phyloP scores from a whole-genome alignment of 2,113 vertebrate species.

The Calypte anna region DNA sequence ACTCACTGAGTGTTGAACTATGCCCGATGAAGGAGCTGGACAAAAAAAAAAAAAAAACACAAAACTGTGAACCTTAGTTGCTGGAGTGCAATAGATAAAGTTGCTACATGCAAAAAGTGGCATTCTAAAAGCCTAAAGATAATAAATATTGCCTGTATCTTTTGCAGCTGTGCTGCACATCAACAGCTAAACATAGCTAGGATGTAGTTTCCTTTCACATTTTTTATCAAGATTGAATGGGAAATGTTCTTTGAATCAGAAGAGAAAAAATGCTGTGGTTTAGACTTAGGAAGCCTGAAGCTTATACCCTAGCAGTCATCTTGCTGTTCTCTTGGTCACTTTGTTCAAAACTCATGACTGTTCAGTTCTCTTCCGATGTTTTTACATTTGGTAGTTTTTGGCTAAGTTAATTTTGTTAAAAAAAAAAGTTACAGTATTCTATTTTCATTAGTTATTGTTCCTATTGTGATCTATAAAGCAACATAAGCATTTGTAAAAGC shows the following conservation, averaged over 20 bases:
- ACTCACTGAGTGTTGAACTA: not conserved
- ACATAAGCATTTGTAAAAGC: not conserved
- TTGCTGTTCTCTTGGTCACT: not conserved
- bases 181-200: not conserved
- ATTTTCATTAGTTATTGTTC: not conserved
- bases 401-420: not conserved
- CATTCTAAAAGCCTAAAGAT: not conserved
- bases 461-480: not conserved
- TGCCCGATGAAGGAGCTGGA: not conserved
- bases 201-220: not conserved
- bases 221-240: not conserved
- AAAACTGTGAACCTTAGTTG: not conserved
- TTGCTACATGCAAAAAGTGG: not conserved
- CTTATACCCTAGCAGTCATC: not conserved
- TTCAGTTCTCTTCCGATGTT: not conserved
- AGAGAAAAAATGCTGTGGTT: not conserved
- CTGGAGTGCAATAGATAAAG: not conserved
- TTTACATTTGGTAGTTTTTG: not conserved
- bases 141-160: not conserved
- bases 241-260: not conserved
- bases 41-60: not conserved
- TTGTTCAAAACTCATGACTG: not conserved
- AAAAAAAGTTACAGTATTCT: not conserved
- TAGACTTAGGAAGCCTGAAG: not conserved
- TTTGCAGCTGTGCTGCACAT: not conserved